These are phyloP conservation scores for Tichodroma muraria DNA, from an alignment of 2,113 vertebrate genomes.

Conservation along the genomic window DNA sequence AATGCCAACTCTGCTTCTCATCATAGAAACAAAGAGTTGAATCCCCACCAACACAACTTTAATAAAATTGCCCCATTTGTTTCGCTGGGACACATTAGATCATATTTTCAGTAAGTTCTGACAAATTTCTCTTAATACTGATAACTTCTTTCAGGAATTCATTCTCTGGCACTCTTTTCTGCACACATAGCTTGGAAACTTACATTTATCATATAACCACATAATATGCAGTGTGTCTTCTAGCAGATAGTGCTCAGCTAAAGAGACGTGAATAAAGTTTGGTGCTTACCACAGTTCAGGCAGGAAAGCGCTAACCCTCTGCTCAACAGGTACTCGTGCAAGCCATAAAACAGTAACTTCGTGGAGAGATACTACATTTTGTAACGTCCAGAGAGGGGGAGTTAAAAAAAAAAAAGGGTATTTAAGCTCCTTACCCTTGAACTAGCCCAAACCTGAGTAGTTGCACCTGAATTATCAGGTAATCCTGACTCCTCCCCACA, in stretches of 20 bases:
- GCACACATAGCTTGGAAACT: not conserved
- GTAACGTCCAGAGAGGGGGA: not conserved
- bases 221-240: not conserved
- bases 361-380: not conserved
- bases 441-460: not conserved
- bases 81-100: not conserved
- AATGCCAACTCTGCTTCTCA: not conserved
- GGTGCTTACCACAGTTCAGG: not conserved
- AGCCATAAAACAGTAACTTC: not conserved
- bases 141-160: not conserved
- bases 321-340: not conserved
- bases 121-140: not conserved
- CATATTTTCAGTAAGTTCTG: not conserved
- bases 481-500: not conserved
- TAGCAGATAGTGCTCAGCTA: not conserved
- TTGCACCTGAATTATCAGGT: not conserved
- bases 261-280: not conserved
- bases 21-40: not conserved
- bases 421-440: not conserved
- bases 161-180: not conserved
- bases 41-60: no score
- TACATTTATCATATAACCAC: not conserved
- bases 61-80: not conserved
- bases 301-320: not conserved
- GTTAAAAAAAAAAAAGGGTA: fast-evolving